phyloP scores from a whole-genome alignment of 2,113 vertebrate genomes.

The Promerops cafer region DNA sequence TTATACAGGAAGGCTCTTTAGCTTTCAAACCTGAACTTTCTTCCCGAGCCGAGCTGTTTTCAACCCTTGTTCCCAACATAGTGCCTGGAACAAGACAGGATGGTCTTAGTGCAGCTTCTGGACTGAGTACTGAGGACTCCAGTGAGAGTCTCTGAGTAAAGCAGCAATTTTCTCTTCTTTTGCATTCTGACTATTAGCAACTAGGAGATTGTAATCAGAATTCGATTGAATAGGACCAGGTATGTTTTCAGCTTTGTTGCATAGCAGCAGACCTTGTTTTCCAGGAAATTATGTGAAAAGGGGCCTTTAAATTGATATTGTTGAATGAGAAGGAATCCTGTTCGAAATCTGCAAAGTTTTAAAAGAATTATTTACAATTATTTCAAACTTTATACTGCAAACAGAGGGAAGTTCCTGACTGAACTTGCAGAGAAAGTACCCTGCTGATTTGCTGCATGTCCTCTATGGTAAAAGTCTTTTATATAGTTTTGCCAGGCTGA shows the following conservation, averaged over 20 bases:
- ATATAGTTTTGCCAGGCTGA: not conserved
- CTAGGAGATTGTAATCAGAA: not conserved
- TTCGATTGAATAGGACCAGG: accelerated
- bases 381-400: not conserved
- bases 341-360: not conserved
- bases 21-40: not conserved
- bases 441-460: not conserved
- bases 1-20: not conserved
- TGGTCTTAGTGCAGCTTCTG: not conserved
- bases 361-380: not conserved
- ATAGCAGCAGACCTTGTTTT: not conserved
- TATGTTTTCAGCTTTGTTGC: not conserved
- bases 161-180: not conserved
- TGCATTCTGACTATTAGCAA: not conserved
- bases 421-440: not conserved
- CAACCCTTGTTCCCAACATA: not conserved
- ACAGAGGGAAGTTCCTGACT: not conserved
- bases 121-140: not conserved
- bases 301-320: not conserved
- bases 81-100: not conserved
- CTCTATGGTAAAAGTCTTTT: not conserved
- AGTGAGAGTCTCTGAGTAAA: not conserved
- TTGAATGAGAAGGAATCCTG: not conserved
- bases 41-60: not conserved
- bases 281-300: not conserved